Base-by-base conservation (phyloP, 2,113 vertebrate genomes). In the Trichomycterus rosablanca region DNA sequence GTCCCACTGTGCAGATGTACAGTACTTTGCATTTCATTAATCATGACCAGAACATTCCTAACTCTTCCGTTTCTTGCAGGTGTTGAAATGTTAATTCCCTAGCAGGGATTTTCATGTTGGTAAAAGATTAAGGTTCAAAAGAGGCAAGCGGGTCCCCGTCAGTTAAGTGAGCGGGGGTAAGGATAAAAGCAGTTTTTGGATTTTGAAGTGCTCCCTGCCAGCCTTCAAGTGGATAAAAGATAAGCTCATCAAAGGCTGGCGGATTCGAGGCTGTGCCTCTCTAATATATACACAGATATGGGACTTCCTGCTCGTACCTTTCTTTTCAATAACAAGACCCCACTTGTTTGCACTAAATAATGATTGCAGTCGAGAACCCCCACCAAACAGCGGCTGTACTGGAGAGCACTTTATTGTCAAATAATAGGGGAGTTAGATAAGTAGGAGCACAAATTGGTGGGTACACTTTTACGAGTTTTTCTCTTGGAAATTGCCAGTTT, bases 151-250 rank as follows among this genome's bases (percentile, higher is more conserved):
- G 46, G 61, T 40, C 52, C 69, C n/a, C 59, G 72, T 63, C 66
- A 80, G 77, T 76, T 77, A 63, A 68, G 63, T 63, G 24, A 58
- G 78, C 63, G 67, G 78, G 67, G 12, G 53, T 56, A 56, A 28
- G 50, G 69, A 71, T 75, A 66, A 73, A 70, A 59, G 48, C 48
- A 53, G 12, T 16, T 46, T 39, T 61, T 32, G 61, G 70, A 71
- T 67, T 73, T 59, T 34, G 66, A 62, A 71, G 49, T 68, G 54
- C 43, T 68, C 67, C 59, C 52, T 44, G 52, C 65, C 50, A 40
- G 53, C 55, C 66, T 73, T 49, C 37, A 52, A 50, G 68, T 44
- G 56, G 67, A 73, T 73, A 57, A 74, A 65, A 60, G 58, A 64
- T 61, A 73, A 68, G 59, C 73, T 70, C 75, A 73, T 73, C 67